Evolutionary conservation across 2,888 invertebrate genomes (phyloP).

Genomic region (Choreutis nemorana): DNA sequence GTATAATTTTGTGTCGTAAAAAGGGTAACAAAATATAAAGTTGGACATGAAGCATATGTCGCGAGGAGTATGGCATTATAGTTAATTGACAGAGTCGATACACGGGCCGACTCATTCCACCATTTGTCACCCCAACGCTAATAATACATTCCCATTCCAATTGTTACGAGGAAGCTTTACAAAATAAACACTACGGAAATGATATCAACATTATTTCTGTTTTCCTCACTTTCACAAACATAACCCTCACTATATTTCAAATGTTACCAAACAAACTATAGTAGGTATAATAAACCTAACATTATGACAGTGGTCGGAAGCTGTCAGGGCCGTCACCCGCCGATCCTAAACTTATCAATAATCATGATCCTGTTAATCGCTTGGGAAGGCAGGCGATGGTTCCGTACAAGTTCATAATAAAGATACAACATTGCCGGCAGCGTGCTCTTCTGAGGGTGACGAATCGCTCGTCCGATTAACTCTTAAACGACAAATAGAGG

Average conservation of each 20-base stretch:
- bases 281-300: constrained; percentile 1
- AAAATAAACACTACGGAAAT: constrained; percentile 25
- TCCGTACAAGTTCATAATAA: constrained; percentile 48
- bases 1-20: constrained; percentile 49
- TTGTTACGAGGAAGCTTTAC: constrained; percentile 24
- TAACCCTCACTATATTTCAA: too few relatives aligned
- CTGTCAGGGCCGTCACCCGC: constrained; percentile 10
- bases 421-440: constrained; percentile 56
- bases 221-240: neutral
- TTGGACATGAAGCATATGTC: constrained; percentile 49
- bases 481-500: constrained; percentile 67
- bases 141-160: constrained; percentile 38
- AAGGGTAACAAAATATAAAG: constrained; percentile 46
- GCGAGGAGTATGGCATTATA: constrained; percentile 39
- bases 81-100: constrained; percentile 52
- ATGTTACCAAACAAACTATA: too few relatives aligned
- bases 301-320: neutral
- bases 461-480: constrained; percentile 65
- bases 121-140: constrained; percentile 53
- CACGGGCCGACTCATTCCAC: constrained; percentile 40
- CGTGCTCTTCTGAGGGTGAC: constrained; percentile 59
- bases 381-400: constrained; percentile 33
- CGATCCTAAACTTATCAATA: constrained; percentile 50
- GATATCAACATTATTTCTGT: neutral
- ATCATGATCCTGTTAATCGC: constrained; percentile 55